Conservation (phyloP, 2,888 invertebrate species). For the Ferrisia virgata region DNA sequence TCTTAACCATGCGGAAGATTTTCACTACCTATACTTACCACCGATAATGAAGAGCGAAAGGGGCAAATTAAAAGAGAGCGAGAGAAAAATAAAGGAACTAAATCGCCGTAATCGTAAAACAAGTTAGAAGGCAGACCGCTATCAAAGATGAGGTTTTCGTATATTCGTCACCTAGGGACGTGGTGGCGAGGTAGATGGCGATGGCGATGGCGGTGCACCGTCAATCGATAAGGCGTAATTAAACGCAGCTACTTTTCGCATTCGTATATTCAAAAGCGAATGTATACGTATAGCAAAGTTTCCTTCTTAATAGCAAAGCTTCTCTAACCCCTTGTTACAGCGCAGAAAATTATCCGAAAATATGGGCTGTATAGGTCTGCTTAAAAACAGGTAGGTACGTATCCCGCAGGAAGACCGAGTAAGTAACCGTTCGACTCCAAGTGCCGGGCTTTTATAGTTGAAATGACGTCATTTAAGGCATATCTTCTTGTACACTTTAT, state of each 20-base stretch:
- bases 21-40: not conserved
- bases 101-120: not conserved
- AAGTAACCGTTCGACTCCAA: not conserved
- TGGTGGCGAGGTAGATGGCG: no score
- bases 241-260: not conserved
- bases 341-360: not conserved
- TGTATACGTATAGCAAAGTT: not conserved
- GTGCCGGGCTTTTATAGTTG: not conserved
- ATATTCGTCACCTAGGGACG: slow-evolving; percentile 1
- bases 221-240: slow-evolving; percentile 10
- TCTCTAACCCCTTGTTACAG: not conserved
- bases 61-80: not conserved
- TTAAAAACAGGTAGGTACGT: not conserved
- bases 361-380: not conserved
- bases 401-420: not conserved
- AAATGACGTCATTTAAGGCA: not conserved
- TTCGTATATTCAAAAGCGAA: not conserved
- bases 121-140: not conserved
- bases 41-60: not conserved
- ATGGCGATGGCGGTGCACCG: not conserved
- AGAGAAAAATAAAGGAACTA: not conserved
- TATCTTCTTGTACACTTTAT: not conserved
- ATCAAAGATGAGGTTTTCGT: not conserved
- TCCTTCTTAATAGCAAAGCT: not conserved
- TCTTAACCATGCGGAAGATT: not conserved